A percentile compares a stretch with the other conserved stretches of the same genome.
phyloP scores from a whole-genome alignment of 2,113 vertebrate species.

The Anseranas semipalmata region DNA sequence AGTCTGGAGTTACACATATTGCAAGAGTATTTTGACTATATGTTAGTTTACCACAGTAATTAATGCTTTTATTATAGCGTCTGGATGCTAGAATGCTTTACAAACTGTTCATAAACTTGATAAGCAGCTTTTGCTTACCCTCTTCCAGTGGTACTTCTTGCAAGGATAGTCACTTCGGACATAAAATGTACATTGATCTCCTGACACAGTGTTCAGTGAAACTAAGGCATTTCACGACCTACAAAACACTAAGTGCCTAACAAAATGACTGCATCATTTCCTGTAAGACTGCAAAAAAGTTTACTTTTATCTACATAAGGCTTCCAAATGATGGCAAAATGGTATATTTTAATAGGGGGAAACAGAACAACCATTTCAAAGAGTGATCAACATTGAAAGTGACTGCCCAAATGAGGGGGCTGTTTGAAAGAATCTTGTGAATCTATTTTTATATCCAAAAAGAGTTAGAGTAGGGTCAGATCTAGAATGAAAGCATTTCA shows the following conservation, averaged over 20 bases:
- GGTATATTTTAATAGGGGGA: neutral
- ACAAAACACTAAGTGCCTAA: neutral
- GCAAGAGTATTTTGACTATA: neutral
- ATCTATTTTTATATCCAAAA: neutral
- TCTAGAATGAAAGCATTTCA: neutral
- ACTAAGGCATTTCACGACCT: neutral
- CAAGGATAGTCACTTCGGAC: neutral
- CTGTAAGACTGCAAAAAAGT: neutral
- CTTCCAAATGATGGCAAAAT: neutral
- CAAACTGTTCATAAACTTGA: neutral
- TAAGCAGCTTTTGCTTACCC: neutral
- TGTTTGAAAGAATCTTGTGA: neutral
- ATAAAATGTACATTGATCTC: neutral
- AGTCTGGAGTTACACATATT: neutral
- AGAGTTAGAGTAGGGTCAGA: neutral
- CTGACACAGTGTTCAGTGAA: neutral
- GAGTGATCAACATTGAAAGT: neutral
- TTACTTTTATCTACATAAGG: neutral
- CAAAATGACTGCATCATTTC: neutral
- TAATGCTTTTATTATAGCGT: neutral
- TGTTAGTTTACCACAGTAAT: neutral
- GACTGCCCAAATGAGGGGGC: neutral
- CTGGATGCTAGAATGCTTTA: neutral
- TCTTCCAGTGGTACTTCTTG: neutral
- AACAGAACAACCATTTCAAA: neutral